Base-by-base conservation (phyloP, 1,140 invertebrate genomes). In the Melipona quadrifasciata region DNA sequence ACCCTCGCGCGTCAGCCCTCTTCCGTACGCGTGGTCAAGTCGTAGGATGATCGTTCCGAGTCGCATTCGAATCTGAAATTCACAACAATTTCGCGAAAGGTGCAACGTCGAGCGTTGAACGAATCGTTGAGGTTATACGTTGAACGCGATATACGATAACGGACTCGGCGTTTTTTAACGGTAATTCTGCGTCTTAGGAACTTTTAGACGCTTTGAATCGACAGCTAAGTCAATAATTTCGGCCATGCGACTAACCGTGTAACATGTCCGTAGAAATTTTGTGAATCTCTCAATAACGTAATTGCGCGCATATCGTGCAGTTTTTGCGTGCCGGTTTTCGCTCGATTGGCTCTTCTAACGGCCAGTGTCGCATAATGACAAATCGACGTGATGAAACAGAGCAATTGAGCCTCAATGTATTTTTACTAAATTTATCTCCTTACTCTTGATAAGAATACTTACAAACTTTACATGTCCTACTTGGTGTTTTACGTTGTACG, bases 21-120 rank as follows among this genome's bases (percentile, higher is more conserved):
- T 90, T 89, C 74, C 64, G 86, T 91, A 80, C 87, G 89, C 89
- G 90, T 90, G 90, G 87, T 87, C 85, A 83, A 90, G 82, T 39
- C 84, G 74, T 61, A 58, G 78, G 10, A 65, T 21, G 19, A 27
- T 84, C 24, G n/a, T 53, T 53, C 31, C 19, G 2, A 21, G 17
- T n/a, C 39, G 21, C 27, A 27, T 74, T 27, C 8, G n/a, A 77
- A 39, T 34, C 5, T 8, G n/a, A 27, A n/a, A 27, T 55, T 74
- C 27, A 27, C 19, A n/a, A 31, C 8, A 6, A 19, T 39, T 39
- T 6, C 8, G 24, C 19, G 2, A 34, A 8, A 4, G 51, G n/a
- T 47, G 4, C 8, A n/a, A 34, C 27, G 11, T 14, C 3, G n/a
- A 16, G n/a, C 10, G 16, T 31, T 16, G 6, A 12, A 1, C 12